phyloP scores from a whole-genome alignment of 2,797 vertebrate species.

The Enteromius treurensis region DNA sequence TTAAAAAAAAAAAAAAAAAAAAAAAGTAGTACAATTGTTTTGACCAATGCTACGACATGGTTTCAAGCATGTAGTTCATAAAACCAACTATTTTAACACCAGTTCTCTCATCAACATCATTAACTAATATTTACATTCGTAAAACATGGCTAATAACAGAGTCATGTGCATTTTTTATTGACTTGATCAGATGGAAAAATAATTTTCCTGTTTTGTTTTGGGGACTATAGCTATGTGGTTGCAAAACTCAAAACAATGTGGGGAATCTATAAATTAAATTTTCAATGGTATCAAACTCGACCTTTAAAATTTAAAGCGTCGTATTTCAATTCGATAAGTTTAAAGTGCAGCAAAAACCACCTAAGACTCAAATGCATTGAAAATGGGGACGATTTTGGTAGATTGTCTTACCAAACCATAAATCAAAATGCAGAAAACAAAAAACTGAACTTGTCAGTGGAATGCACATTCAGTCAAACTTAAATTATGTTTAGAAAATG shows the following conservation, averaged over 20 bases:
- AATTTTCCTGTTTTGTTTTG: not conserved
- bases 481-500: not conserved
- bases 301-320: conserved; percentile 11
- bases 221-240: not conserved
- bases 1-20: not conserved
- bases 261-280: not conserved
- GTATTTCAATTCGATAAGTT: not conserved
- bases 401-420: conserved; percentile 13
- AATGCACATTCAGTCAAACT: conserved; percentile 9
- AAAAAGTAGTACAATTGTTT: conserved; percentile 34
- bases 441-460: not conserved
- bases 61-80: conserved; percentile 52
- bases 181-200: conserved; percentile 9
- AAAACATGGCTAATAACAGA: conserved; percentile 63
- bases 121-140: conserved; percentile 63
- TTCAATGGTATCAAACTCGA: not conserved
- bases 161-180: conserved; percentile 48
- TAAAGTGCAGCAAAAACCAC: conserved; percentile 17
- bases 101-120: conserved; percentile 40
- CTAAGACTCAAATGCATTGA: not conserved
- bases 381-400: not conserved
- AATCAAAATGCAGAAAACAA: not conserved
- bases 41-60: conserved; percentile 58
- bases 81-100: conserved; percentile 31
- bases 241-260: not conserved